Percentiles rank a stretch among this genome's conserved stretches.
Evolutionary conservation across 2,888 invertebrate species (phyloP).

Genomic region (Capitulum mitella): DNA sequence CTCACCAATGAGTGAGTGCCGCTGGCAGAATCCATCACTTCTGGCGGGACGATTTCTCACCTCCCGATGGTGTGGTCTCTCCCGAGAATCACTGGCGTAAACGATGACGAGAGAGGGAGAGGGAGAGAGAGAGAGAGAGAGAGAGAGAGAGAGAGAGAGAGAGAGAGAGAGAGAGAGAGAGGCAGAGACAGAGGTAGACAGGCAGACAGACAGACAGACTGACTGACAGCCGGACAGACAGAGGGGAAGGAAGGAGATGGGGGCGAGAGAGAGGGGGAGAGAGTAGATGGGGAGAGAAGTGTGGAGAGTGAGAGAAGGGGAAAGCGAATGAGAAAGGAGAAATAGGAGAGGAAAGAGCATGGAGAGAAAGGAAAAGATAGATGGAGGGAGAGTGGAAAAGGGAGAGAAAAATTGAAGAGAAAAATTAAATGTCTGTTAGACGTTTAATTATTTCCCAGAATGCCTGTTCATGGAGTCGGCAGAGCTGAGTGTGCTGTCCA

Average conservation of each 20-base stretch:
- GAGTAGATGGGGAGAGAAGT: not conserved
- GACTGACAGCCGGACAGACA: not conserved
- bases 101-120: not conserved
- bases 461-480: too few relatives aligned
- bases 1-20: constrained; percentile 35
- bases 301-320: not conserved
- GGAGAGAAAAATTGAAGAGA: too few relatives aligned
- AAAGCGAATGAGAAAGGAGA: not conserved
- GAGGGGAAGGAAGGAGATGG: not conserved
- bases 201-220: not conserved
- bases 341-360: not conserved
- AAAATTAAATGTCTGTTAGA: too few relatives aligned
- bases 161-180: not conserved
- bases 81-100: too few relatives aligned
- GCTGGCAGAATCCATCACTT: too few relatives aligned
- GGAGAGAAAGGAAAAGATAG: not conserved
- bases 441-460: too few relatives aligned
- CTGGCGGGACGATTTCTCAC: too few relatives aligned
- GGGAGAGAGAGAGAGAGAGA: not conserved
- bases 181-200: not conserved
- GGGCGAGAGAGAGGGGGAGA: constrained; percentile 9
- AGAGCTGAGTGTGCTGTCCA: too few relatives aligned
- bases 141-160: not conserved
- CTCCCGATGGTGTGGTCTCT: too few relatives aligned
- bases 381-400: too few relatives aligned